Percentiles rank a stretch among this genome's conserved stretches.
phyloP scores from a whole-genome alignment of 1,140 invertebrate species.

The Trinorchestia longiramus region DNA sequence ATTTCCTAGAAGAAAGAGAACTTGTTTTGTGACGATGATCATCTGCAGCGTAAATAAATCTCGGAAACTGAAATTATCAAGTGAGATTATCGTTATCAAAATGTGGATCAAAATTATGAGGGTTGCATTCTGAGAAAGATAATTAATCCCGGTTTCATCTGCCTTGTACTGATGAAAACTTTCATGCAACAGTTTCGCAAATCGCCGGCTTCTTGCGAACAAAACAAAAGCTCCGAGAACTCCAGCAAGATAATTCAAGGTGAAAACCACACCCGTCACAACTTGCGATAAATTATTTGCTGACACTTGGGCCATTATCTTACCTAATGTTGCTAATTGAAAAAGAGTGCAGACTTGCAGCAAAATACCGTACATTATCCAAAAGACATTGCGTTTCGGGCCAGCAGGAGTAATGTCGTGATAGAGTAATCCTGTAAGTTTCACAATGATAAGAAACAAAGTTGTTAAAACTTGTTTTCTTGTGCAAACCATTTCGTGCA shows the following conservation, averaged over 20 bases:
- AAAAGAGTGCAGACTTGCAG: neutral
- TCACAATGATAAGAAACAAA: neutral
- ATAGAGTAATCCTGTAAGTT: neutral
- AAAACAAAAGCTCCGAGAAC: neutral
- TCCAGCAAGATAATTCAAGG: neutral
- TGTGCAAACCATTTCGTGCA: neutral
- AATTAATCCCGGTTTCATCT: neutral
- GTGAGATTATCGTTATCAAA: neutral
- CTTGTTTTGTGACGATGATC: neutral
- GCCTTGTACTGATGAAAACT: neutral
- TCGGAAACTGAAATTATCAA: neutral
- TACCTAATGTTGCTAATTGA: neutral
- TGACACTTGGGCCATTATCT: neutral
- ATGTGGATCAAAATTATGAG: neutral
- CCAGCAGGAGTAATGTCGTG: neutral
- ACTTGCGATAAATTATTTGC: neutral
- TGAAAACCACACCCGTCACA: neutral
- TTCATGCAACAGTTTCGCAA: neutral
- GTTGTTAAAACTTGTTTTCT: neutral
- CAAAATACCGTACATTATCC: neutral
- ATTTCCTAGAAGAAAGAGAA: neutral
- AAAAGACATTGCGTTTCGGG: neutral
- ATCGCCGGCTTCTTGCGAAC: neutral
- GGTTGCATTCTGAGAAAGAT: neutral
- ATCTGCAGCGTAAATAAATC: neutral